Percentiles rank a stretch among this genome's conserved stretches.
phyloP scores from a whole-genome alignment of 2,113 vertebrate genomes.

The Coreoperca whiteheadi region DNA sequence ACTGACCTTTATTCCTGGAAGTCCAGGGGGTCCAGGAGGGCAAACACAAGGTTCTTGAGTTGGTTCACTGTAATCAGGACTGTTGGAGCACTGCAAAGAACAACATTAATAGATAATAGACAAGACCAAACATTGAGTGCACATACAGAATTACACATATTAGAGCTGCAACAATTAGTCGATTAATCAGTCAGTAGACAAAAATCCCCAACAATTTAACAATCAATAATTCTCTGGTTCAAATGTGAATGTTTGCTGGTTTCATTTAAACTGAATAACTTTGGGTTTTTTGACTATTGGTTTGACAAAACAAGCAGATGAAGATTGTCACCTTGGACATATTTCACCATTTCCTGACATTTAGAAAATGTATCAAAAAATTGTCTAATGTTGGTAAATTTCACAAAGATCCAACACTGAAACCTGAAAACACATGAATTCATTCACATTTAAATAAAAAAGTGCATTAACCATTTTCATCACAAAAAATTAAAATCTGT shows the following conservation, averaged over 20 bases:
- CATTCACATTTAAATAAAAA: not conserved
- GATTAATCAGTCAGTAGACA: not conserved
- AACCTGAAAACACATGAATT: not conserved
- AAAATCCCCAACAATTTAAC: not conserved
- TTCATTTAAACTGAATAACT: not conserved
- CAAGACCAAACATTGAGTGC: not conserved
- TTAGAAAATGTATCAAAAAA: not conserved
- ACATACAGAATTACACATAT: not conserved
- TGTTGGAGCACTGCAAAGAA: slow-evolving; percentile 89
- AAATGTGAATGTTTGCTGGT: not conserved
- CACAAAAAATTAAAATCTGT: not conserved
- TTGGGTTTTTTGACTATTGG: not conserved
- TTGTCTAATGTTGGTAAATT: not conserved
- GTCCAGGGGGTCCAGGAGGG: slow-evolving; percentile 91
- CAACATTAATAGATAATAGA: not conserved
- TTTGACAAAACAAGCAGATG: not conserved
- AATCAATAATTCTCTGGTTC: not conserved
- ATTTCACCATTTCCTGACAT: not conserved
- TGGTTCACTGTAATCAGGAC: slow-evolving; percentile 86
- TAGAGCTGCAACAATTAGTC: not conserved
- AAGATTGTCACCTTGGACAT: not conserved
- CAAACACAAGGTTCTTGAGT: slow-evolving; percentile 91
- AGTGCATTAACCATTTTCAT: not conserved
- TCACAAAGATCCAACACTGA: not conserved
- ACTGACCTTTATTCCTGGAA: slow-evolving; percentile 87